phyloP scores from a whole-genome alignment of 2,888 invertebrate genomes.

The Melipona bicolor region DNA sequence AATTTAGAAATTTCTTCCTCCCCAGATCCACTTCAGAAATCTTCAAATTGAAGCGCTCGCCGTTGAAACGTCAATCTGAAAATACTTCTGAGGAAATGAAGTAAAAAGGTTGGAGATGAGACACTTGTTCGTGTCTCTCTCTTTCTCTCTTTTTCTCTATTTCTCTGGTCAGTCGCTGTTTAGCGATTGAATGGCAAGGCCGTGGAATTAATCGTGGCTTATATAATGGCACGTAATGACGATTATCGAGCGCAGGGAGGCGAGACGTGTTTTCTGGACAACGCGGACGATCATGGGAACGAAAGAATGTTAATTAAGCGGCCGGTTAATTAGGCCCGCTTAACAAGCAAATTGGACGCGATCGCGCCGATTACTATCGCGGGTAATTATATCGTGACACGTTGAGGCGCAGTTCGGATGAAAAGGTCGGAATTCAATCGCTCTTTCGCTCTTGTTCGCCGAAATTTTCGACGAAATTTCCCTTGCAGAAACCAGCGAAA shows the following conservation, averaged over 20 bases:
- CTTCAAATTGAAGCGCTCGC: too few relatives aligned
- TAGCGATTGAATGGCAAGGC: conserved; percentile 74
- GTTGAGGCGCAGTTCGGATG: not conserved
- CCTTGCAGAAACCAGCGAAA: too few relatives aligned
- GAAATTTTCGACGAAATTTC: too few relatives aligned
- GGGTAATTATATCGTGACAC: conserved; percentile 15
- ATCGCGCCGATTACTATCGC: conserved; percentile 12
- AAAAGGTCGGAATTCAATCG: not conserved
- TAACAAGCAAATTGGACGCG: conserved; percentile 32
- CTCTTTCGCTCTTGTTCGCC: too few relatives aligned
- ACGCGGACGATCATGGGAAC: conserved; percentile 22
- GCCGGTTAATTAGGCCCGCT: conserved; percentile 26
- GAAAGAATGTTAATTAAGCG: conserved; percentile 44
- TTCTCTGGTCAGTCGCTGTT: conserved; percentile 46
- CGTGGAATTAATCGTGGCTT: conserved; percentile 76
- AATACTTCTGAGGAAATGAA: not conserved
- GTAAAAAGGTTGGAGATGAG: too few relatives aligned
- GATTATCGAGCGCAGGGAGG: conserved; percentile 52
- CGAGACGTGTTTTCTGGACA: conserved; percentile 38
- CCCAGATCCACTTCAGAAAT: too few relatives aligned
- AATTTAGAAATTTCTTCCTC: too few relatives aligned
- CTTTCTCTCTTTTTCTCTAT: not conserved
- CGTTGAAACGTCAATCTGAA: too few relatives aligned
- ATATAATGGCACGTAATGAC: conserved; percentile 71
- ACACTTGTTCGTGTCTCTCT: not conserved